Evolutionary conservation across 1,140 invertebrate genomes (phyloP).

Genomic region (Drosophila bipectinata): DNA sequence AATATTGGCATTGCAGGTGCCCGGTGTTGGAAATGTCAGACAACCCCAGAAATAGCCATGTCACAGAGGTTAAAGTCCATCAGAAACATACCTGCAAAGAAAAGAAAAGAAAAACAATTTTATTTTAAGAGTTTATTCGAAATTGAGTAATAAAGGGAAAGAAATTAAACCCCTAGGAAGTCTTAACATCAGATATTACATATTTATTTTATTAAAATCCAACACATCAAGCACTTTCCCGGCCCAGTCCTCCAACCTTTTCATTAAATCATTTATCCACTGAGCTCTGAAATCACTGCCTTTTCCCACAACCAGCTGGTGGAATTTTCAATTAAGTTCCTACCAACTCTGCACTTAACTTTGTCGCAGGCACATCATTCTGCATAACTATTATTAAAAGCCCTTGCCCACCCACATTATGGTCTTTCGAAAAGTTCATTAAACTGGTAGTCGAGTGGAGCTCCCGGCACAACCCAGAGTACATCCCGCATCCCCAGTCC

Average conservation of each 20-base stretch:
- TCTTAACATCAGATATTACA: too few species aligned
- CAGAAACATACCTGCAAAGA: conserved; percentile 60
- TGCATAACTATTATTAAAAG: conserved; percentile 56
- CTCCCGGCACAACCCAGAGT: conserved; percentile 1
- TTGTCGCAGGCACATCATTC: conserved; percentile 36
- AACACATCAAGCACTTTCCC: not conserved
- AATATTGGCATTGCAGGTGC: conserved; percentile 73
- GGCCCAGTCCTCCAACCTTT: conserved; percentile 8
- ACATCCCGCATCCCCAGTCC: conserved; percentile 30
- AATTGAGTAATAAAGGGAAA: not conserved
- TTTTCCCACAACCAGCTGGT: conserved; percentile 11
- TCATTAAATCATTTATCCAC: conserved; percentile 32
- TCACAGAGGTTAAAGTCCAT: conserved; percentile 35
- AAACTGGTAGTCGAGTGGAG: conserved; percentile 30
- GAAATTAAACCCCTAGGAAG: too few species aligned
- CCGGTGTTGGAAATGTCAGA: conserved; percentile 15
- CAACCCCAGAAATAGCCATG: conserved; percentile 16
- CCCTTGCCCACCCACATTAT: conserved; percentile 38
- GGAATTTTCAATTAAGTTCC: conserved; percentile 46
- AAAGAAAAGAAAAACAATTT: conserved; percentile 14
- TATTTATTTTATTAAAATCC: conserved; percentile 2
- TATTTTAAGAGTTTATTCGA: conserved; percentile 18
- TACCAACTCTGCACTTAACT: not conserved
- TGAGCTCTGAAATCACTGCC: conserved; percentile 26
- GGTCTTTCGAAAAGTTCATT: conserved; percentile 59